A percentile compares a stretch with the other conserved stretches of the same genome.
Conservation (phyloP, 2,888 invertebrate genomes). For the Poecilus cupreus region DNA sequence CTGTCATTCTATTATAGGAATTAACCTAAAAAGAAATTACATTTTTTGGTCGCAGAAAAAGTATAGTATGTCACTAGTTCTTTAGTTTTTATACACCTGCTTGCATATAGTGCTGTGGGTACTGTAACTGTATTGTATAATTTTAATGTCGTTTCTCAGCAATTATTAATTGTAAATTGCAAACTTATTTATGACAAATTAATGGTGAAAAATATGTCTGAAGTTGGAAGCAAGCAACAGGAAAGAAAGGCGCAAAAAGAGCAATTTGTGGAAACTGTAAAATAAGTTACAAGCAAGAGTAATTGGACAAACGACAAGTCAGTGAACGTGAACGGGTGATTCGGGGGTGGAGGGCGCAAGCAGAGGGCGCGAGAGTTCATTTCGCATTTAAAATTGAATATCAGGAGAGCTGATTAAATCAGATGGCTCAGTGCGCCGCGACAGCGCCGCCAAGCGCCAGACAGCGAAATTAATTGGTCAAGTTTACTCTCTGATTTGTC, state of each 20-base stretch:
- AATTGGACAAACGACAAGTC: slow-evolving; percentile 46
- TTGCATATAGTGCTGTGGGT: no score
- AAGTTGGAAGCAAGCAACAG: slow-evolving; percentile 3
- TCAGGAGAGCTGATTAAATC: slow-evolving; percentile 52
- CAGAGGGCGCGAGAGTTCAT: slow-evolving; percentile 5
- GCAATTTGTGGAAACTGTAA: slow-evolving; percentile 42
- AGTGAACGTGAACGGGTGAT: background rate
- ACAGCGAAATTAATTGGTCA: slow-evolving; percentile 50
- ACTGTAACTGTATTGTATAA: no score
- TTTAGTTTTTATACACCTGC: no score
- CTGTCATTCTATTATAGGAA: no score
- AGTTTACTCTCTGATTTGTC: slow-evolving; percentile 51
- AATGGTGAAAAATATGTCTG: background rate
- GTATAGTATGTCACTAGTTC: no score
- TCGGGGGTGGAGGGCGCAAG: background rate
- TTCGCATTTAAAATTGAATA: slow-evolving; percentile 49
- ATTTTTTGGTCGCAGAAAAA: no score
- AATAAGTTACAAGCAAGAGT: slow-evolving; percentile 42
- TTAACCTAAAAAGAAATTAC: no score
- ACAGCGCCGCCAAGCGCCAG: slow-evolving; percentile 29
- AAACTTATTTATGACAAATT: background rate
- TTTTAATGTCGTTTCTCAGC: no score
- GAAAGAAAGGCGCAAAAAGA: slow-evolving; percentile 37
- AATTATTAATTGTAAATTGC: background rate
- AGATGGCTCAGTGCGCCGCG: slow-evolving; percentile 21